Evolutionary conservation across 2,797 vertebrate species (phyloP).

Genomic region (Morelia viridis): DNA sequence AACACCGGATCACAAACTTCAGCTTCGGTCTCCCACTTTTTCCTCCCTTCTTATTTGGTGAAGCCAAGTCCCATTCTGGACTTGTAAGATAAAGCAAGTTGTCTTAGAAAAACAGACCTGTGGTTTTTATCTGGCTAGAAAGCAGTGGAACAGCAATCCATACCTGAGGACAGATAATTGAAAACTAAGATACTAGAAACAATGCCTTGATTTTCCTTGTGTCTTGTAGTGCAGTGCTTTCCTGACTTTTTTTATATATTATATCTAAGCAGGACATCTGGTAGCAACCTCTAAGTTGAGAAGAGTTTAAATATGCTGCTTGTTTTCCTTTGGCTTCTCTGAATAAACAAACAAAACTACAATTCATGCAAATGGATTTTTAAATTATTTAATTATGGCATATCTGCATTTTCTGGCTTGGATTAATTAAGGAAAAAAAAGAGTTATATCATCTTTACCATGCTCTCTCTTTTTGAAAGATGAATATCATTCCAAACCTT

Average conservation of each 20-base stretch:
- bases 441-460: background rate
- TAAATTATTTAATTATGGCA: constrained; percentile 28
- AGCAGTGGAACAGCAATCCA: background rate
- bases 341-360: constrained; percentile 19
- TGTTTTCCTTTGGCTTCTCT: constrained; percentile 18
- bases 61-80: no score
- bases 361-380: constrained; percentile 32
- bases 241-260: constrained; percentile 27
- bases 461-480: constrained; percentile 32
- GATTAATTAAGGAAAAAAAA: background rate
- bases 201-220: background rate
- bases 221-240: constrained; percentile 32
- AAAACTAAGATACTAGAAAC: background rate
- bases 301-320: constrained; percentile 38
- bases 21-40: no score
- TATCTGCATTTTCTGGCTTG: constrained; percentile 27
- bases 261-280: constrained; percentile 39
- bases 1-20: no score
- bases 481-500: constrained; percentile 29
- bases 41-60: no score
- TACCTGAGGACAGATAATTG: background rate
- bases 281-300: constrained; percentile 50
- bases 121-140: background rate
- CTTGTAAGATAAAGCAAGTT: background rate
- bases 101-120: background rate